Evolutionary conservation across 2,113 vertebrate genomes (phyloP).

Genomic region (Quiscalus mexicanus): DNA sequence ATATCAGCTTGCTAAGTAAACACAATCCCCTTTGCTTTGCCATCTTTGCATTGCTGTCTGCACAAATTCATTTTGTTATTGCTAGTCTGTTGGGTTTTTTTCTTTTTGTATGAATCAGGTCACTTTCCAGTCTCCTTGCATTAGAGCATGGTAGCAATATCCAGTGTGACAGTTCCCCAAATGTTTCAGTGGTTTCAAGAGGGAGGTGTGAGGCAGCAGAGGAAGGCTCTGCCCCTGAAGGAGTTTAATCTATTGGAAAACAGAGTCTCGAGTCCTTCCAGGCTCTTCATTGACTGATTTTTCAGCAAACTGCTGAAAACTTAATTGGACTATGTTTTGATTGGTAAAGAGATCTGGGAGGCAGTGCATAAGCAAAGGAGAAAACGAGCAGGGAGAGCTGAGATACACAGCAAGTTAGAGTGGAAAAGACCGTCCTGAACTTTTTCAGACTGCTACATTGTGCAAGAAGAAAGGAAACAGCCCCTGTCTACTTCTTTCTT

Average conservation of each 20-base stretch:
- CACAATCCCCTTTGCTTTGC: background rate
- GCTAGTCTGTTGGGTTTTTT: background rate
- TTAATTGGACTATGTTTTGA: background rate
- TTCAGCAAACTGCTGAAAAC: background rate
- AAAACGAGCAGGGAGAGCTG: background rate
- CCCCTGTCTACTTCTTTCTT: background rate
- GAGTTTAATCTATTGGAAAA: constrained; percentile 25
- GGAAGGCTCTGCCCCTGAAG: background rate
- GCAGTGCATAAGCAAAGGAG: background rate
- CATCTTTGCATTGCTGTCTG: background rate
- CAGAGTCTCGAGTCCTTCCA: background rate
- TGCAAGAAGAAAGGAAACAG: background rate
- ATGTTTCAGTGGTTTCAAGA: background rate
- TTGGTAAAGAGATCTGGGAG: background rate
- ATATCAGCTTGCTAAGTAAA: background rate
- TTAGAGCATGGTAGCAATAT: constrained; percentile 4
- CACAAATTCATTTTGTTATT: background rate
- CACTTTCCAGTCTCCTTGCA: background rate
- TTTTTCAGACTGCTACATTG: background rate
- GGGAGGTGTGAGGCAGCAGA: background rate
- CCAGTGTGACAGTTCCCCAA: constrained; percentile 6
- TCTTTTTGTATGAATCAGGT: background rate
- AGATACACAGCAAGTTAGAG: background rate
- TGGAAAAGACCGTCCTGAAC: background rate
- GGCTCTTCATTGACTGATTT: background rate